A percentile compares a stretch with the other conserved stretches of the same genome.
phyloP scores from a whole-genome alignment of 2,797 vertebrate species.

The Rhadinocentrus ornatus region DNA sequence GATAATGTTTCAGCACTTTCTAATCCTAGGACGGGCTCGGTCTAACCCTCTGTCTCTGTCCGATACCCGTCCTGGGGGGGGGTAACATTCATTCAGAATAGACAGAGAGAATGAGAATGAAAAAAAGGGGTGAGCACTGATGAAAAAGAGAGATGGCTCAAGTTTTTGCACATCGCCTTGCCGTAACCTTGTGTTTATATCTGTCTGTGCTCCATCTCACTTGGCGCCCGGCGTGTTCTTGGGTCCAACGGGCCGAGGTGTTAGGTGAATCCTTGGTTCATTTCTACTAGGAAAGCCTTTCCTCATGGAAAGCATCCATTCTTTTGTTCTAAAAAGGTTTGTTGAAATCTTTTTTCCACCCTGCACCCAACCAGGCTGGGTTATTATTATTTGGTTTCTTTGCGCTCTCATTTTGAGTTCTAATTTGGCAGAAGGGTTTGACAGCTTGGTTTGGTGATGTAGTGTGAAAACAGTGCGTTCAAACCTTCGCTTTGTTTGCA shows the following conservation, averaged over 20 bases:
- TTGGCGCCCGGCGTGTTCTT: slow-evolving; percentile 79
- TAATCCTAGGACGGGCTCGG: slow-evolving; percentile 75
- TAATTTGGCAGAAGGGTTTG: slow-evolving; percentile 23
- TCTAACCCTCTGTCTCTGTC: slow-evolving; percentile 72
- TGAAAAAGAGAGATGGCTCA: slow-evolving; percentile 64
- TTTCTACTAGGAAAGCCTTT: slow-evolving; percentile 74
- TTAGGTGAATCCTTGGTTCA: slow-evolving; percentile 76
- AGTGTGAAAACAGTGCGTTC: slow-evolving; percentile 52
- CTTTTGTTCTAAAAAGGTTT: slow-evolving; percentile 71
- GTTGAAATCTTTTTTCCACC: slow-evolving; percentile 53
- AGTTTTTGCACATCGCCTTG: slow-evolving; percentile 78
- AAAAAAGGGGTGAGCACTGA: slow-evolving; percentile 44
- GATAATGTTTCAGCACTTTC: slow-evolving; percentile 88
- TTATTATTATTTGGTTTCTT: slow-evolving; percentile 12
- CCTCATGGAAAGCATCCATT: slow-evolving; percentile 87
- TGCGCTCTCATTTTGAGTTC: slow-evolving; percentile 34
- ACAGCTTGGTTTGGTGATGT: slow-evolving; percentile 39
- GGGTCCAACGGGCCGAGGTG: slow-evolving; percentile 83
- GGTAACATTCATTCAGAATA: slow-evolving; percentile 79
- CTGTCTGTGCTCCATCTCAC: slow-evolving; percentile 73
- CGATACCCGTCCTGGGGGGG: slow-evolving; percentile 61
- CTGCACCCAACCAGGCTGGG: slow-evolving; percentile 29
- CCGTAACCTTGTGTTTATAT: slow-evolving; percentile 66
- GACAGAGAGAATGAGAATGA: slow-evolving; percentile 64
- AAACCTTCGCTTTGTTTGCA: slow-evolving; percentile 73